phyloP scores from a whole-genome alignment of 2,113 vertebrate genomes.

The Climacteris rufus region DNA sequence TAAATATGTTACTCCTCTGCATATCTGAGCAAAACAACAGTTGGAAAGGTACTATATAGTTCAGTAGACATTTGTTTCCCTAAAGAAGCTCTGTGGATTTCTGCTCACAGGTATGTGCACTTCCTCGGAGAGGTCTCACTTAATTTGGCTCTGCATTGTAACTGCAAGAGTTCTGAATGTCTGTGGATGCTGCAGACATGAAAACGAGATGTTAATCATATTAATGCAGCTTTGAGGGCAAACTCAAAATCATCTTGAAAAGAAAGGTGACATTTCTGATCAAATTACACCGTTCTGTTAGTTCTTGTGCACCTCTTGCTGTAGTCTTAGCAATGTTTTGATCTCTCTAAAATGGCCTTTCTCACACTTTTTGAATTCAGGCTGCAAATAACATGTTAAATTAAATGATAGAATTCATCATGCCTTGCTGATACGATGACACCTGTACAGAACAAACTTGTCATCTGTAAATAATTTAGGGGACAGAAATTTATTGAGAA shows the following conservation, averaged over 20 bases:
- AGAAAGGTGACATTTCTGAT: background rate
- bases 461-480: background rate
- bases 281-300: background rate
- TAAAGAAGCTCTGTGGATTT: background rate
- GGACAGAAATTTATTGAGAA: background rate
- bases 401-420: background rate
- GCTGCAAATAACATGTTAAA: background rate
- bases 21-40: background rate
- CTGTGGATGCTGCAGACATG: background rate
- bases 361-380: background rate
- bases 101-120: background rate
- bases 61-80: background rate
- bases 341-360: background rate
- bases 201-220: background rate
- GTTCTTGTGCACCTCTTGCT: background rate
- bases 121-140: background rate
- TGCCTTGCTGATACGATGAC: background rate
- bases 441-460: background rate
- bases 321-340: background rate
- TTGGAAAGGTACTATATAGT: background rate
- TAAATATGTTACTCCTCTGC: background rate
- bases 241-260: background rate
- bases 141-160: background rate
- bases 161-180: background rate
- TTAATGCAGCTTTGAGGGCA: background rate